phyloP scores from a whole-genome alignment of 2,113 vertebrate genomes.

The Eulacestoma nigropectus region DNA sequence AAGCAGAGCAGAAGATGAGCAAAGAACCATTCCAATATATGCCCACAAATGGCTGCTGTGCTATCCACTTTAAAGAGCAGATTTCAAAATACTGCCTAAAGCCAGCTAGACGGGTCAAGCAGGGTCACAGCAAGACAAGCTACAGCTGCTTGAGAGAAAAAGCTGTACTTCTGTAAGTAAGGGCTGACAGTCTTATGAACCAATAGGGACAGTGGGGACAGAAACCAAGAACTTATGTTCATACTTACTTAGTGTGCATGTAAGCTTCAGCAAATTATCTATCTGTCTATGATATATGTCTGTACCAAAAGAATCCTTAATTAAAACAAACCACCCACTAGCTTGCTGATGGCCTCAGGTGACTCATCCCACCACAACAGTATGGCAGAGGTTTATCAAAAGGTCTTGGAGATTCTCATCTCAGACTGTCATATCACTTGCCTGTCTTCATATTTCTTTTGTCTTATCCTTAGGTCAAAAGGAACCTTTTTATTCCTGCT shows the following conservation, averaged over 20 bases:
- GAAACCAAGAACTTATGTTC: neutral
- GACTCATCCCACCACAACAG: rapidly evolving
- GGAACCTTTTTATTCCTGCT: neutral
- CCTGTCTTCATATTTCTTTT: neutral
- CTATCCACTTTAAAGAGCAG: neutral
- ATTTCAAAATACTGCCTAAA: neutral
- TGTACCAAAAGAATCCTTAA: neutral
- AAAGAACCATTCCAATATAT: neutral
- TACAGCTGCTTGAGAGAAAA: neutral
- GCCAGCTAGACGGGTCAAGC: neutral
- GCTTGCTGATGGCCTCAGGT: neutral
- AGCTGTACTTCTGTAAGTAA: neutral
- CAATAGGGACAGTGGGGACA: neutral
- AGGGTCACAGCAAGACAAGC: neutral
- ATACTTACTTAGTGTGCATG: neutral
- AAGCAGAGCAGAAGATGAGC: slow-evolving; percentile 8
- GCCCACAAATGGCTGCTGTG: neutral
- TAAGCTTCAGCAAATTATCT: neutral
- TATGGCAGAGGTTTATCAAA: neutral
- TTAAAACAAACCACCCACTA: neutral
- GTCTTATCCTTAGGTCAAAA: neutral
- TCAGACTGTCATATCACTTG: neutral
- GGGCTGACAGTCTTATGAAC: neutral
- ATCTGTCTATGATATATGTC: no score
- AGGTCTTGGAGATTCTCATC: neutral